phyloP scores from a whole-genome alignment of 2,888 invertebrate species.

The Volucella inanis region DNA sequence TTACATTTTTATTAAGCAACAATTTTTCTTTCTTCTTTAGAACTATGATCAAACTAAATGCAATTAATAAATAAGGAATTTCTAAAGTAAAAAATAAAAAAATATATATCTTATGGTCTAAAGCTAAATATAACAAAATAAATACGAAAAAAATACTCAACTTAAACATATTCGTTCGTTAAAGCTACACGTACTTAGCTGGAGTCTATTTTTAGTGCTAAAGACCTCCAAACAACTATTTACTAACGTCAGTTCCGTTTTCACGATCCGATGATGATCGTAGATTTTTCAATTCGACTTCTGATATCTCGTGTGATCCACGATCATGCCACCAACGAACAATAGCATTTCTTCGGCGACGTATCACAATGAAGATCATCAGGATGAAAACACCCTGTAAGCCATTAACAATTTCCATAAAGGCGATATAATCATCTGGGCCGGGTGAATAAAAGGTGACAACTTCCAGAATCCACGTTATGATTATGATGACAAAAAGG shows the following conservation, averaged over 20 bases:
- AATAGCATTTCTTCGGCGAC: slow-evolving; percentile 80
- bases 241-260: slow-evolving; percentile 37
- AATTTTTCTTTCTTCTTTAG: not conserved
- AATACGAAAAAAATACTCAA: slow-evolving; percentile 15
- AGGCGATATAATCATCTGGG: slow-evolving; percentile 84
- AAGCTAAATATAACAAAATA: slow-evolving; percentile 8
- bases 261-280: slow-evolving; percentile 1
- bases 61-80: slow-evolving; percentile 23
- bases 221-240: not conserved
- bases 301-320: slow-evolving; percentile 80
- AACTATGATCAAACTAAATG: not conserved
- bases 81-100: slow-evolving; percentile 14
- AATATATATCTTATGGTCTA: not conserved
- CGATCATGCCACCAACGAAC: slow-evolving; percentile 82
- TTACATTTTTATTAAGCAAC: no score
- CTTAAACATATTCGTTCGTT: slow-evolving; percentile 24
- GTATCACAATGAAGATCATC: slow-evolving; percentile 85
- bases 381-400: slow-evolving; percentile 88
- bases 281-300: slow-evolving; percentile 68
- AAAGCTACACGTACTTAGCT: not conserved
- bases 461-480: slow-evolving; percentile 89
- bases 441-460: slow-evolving; percentile 84
- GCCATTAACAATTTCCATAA: slow-evolving; percentile 88
- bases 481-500: slow-evolving; percentile 87
- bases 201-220: not conserved